Base-by-base conservation (phyloP, 2,888 invertebrate genomes). In the Taphrorychus bicolor region DNA sequence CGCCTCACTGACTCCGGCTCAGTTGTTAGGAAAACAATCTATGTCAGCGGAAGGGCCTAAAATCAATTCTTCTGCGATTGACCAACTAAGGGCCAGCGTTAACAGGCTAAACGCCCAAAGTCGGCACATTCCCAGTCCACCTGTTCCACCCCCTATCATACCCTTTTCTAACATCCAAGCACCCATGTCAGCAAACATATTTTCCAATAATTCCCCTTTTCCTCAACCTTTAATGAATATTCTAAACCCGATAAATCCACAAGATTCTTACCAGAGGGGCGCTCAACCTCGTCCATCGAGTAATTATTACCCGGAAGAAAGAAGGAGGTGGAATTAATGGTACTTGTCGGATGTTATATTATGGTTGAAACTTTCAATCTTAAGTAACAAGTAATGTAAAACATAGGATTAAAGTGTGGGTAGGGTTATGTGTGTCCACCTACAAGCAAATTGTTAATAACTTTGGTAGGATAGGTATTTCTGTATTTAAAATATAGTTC, bases 1-100 rank as follows among this genome's bases (percentile, higher is more conserved):
- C 53, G 81, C 82, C 9, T 75, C 78, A 19, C 61, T 82, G 16
- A 83, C 83, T 2, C 81, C 82, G 0, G 83, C 82, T 9, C 82
- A 82, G 71, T 71, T 82, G 2, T 72, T 82, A 40, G 80, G 76
- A 0, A 77, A 76, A 45, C 70, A 65, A 22, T 41, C 57, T n/a
- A 59, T 61, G 62, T 49, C 48, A 42, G n/a, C 52, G 9, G 51
- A 51, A 5, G 16, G 5, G 2, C 7, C 7, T 5, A 17, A 5
- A 17, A 11, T 32, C 32, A 32, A 32, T 32, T 40, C 54, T 1
- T 22, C 40, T 1, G 23, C 18, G n/a, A 23, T 42, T 7, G 59
- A 59, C 18, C 59, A 45, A 16, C 52, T 32, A 14, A 53, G 56
- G 23, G 18, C 16, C 1, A 23, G 40, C 19, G 45, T 48, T 19